Percentiles rank a stretch among this genome's conserved stretches.
Evolutionary conservation across 2,797 vertebrate species (phyloP).

Genomic region (Columba guinea): DNA sequence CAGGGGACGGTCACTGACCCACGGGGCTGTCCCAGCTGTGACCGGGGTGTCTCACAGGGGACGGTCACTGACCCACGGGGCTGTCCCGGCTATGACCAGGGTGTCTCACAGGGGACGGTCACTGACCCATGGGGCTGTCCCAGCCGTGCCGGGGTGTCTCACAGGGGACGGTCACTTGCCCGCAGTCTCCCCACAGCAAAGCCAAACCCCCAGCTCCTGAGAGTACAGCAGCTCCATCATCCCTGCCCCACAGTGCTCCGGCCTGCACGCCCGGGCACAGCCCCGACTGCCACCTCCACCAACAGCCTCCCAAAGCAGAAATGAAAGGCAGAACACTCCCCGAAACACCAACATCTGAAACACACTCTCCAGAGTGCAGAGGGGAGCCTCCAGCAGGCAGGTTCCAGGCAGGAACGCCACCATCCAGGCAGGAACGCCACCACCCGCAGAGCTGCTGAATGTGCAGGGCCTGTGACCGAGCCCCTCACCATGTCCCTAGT

Average conservation of each 20-base stretch:
- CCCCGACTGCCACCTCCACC: background rate
- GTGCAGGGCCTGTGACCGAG: background rate
- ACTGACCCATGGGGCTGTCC: no score
- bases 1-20: no score
- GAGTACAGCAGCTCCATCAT: accelerated
- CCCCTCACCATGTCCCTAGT: background rate
- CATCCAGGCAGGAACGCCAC: background rate
- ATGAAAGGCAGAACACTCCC: background rate
- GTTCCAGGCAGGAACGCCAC: background rate
- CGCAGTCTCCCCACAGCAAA: background rate
- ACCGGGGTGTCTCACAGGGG: accelerated
- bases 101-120: no score
- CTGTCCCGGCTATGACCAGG: no score
- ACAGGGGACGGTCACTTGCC: background rate
- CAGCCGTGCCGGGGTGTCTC: no score
- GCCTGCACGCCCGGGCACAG: accelerated
- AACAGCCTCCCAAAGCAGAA: background rate
- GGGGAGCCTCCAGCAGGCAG: background rate
- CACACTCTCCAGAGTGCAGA: background rate
- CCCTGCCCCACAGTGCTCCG: background rate
- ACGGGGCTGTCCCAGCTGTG: no score
- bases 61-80: no score
- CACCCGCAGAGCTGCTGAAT: background rate
- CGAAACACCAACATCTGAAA: background rate
- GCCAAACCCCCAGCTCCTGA: background rate